phyloP scores from a whole-genome alignment of 2,113 vertebrate genomes.

The Pyxicephalus adspersus region DNA sequence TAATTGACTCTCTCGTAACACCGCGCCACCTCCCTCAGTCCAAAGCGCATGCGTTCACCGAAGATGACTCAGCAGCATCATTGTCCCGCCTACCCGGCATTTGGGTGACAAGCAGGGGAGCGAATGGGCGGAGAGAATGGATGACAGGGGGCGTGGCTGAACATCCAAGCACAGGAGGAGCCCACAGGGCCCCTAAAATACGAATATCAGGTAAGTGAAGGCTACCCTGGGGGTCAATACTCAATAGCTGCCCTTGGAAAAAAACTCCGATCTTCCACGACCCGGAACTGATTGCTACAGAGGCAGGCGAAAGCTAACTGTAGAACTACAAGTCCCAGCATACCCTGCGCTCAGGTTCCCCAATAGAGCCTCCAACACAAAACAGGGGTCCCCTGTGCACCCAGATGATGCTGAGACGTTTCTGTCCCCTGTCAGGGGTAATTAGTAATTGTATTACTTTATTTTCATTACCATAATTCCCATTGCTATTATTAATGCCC shows the following conservation, averaged over 20 bases:
- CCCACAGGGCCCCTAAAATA: neutral
- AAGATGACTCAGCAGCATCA: neutral
- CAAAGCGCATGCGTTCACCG: neutral
- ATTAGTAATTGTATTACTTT: too few relatives aligned
- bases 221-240: neutral
- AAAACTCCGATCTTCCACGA: neutral
- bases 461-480: too few relatives aligned
- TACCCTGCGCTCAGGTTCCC: neutral
- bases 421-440: too few relatives aligned
- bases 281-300: neutral
- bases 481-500: too few relatives aligned
- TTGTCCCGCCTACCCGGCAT: neutral
- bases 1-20: too few relatives aligned
- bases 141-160: constrained; percentile 1
- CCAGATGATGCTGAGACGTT: too few relatives aligned
- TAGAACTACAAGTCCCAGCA: neutral
- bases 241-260: neutral
- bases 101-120: neutral
- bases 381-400: too few relatives aligned
- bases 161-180: constrained; percentile 5
- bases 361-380: too few relatives aligned
- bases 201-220: neutral
- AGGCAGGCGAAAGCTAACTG: neutral
- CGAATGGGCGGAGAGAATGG: neutral
- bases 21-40: neutral